Evolutionary conservation across 2,888 invertebrate species (phyloP).

Genomic region (Synanthedon andrenaeformis): DNA sequence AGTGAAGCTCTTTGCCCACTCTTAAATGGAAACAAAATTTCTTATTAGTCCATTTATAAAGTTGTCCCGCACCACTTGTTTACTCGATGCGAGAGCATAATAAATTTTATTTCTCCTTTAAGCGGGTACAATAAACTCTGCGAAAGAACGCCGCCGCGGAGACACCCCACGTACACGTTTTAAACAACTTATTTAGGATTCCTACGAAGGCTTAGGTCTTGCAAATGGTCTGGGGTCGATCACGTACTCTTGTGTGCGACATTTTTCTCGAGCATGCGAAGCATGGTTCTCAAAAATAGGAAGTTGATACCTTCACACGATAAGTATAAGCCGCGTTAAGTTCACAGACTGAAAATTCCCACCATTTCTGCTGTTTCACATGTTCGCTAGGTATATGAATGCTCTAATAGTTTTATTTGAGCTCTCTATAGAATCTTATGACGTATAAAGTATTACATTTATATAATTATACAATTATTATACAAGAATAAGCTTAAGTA

Average conservation of each 20-base stretch:
- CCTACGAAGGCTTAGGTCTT: slow-evolving; percentile 11
- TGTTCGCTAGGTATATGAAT: too few species aligned
- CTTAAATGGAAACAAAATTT: background rate
- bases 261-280: background rate
- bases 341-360: too few species aligned
- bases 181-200: slow-evolving; percentile 28
- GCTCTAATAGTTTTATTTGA: too few species aligned
- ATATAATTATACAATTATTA: too few species aligned
- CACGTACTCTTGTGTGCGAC: background rate
- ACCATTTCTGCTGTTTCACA: too few species aligned
- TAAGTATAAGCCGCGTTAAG: too few species aligned
- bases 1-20: too few species aligned
- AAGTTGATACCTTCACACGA: too few species aligned
- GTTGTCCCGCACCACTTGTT: slow-evolving; percentile 9
- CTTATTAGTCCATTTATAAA: background rate
- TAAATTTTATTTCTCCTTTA: slow-evolving; percentile 15
- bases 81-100: slow-evolving; percentile 11
- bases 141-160: slow-evolving; percentile 2
- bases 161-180: slow-evolving; percentile 10
- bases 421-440: too few species aligned
- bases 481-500: too few species aligned
- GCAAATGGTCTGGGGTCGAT: slow-evolving; percentile 10
- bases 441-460: too few species aligned
- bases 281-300: too few species aligned
- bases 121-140: slow-evolving; percentile 12